Conservation (phyloP, 2,888 invertebrate genomes). For the Ophioninae sp. region DNA sequence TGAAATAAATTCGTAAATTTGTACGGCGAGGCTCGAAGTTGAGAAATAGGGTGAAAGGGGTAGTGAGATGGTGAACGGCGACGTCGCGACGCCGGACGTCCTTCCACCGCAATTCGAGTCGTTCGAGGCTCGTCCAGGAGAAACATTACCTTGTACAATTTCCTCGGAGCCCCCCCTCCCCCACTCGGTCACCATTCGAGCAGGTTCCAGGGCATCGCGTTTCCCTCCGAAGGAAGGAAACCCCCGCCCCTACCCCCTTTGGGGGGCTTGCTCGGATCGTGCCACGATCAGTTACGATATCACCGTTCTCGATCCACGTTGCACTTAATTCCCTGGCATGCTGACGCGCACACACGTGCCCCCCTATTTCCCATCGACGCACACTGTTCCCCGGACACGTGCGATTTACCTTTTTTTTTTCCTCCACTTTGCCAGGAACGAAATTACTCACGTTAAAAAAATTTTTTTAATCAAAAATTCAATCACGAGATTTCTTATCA, state of each 20-base stretch:
- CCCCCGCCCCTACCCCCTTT: too few species aligned
- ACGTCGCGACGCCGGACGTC: constrained; percentile 63
- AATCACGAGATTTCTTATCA: too few species aligned
- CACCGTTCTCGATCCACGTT: constrained; percentile 63
- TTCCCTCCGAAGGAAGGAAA: constrained; percentile 24
- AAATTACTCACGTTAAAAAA: not conserved
- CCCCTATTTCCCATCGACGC: not conserved
- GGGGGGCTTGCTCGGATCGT: constrained; percentile 49
- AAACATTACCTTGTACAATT: constrained; percentile 62
- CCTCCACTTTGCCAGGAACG: not conserved
- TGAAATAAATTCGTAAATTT: too few species aligned
- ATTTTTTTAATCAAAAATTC: too few species aligned
- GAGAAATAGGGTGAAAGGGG: constrained; percentile 31
- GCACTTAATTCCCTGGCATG: constrained; percentile 60
- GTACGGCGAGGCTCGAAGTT: not conserved
- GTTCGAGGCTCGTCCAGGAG: constrained; percentile 53
- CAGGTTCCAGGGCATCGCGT: constrained; percentile 27
- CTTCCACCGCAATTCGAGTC: constrained; percentile 51
- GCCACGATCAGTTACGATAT: constrained; percentile 63
- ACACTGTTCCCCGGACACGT: not conserved
- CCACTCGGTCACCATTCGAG: constrained; percentile 12
- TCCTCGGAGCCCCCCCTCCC: constrained; percentile 24
- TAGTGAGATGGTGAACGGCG: constrained; percentile 45
- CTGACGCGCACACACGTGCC: constrained; percentile 39
- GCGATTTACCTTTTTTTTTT: not conserved